phyloP scores from a whole-genome alignment of 2,113 vertebrate genomes.

The Semnornis frantzii region DNA sequence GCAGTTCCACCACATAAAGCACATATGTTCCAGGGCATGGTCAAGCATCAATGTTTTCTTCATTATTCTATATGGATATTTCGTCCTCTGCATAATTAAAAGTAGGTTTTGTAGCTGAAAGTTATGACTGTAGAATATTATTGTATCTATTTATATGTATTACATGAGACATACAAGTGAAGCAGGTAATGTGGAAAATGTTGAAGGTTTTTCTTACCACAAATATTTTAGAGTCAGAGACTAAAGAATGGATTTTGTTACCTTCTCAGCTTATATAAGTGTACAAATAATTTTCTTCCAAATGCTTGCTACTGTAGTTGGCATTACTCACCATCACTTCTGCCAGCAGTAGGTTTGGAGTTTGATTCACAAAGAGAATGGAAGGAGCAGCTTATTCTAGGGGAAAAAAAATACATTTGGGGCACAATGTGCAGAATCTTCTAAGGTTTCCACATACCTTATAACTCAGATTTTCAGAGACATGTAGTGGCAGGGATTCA shows the following conservation, averaged over 20 bases:
- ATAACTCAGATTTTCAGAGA: fast-evolving
- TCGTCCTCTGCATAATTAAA: not conserved
- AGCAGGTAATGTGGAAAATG: slow-evolving; percentile 16
- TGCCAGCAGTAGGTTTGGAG: slow-evolving; percentile 30
- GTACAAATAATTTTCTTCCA: slow-evolving; percentile 53
- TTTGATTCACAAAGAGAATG: not conserved
- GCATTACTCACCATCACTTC: not conserved
- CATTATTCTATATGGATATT: not conserved
- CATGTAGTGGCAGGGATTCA: not conserved
- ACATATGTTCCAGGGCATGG: not conserved
- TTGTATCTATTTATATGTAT: not conserved
- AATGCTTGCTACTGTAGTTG: slow-evolving; percentile 53
- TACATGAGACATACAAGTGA: slow-evolving; percentile 2
- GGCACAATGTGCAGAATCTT: not conserved
- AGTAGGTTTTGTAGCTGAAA: not conserved
- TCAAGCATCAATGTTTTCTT: not conserved
- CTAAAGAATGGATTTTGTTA: slow-evolving; percentile 31
- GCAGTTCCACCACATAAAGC: not conserved
- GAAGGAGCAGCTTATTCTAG: slow-evolving; percentile 17
- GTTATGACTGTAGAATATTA: not conserved
- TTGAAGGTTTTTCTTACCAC: slow-evolving; percentile 7
- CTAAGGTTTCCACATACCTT: not conserved
- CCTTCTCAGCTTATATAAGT: slow-evolving; percentile 12
- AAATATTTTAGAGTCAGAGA: not conserved
- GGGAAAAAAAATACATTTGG: not conserved